These are phyloP conservation scores for Crotalus horridus DNA, from an alignment of 2,113 vertebrate species.

Conservation along the genomic window DNA sequence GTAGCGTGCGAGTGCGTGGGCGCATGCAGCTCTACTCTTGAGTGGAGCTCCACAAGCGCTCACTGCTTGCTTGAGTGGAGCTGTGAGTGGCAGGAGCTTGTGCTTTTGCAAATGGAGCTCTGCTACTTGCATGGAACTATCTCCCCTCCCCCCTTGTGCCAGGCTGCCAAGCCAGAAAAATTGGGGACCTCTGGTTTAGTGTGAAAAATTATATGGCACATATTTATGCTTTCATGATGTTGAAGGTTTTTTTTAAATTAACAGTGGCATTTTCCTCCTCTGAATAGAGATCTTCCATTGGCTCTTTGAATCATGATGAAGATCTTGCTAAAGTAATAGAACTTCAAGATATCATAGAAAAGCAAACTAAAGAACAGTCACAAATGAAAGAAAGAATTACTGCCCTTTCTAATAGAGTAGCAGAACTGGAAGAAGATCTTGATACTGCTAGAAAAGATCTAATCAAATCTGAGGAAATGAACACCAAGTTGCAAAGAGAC, in stretches of 20 bases:
- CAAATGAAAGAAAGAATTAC: constrained; percentile 96
- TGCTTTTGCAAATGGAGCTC: not conserved
- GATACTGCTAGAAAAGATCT: constrained; percentile 95
- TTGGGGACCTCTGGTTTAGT: not conserved
- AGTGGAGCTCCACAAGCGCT: not conserved
- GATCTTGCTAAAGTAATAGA: constrained; percentile 82
- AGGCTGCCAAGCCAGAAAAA: not conserved
- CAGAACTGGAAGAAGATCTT: constrained; percentile 92
- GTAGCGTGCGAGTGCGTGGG: too few relatives aligned
- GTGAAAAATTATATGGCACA: not conserved
- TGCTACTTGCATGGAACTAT: not conserved
- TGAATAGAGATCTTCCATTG: constrained; percentile 83
- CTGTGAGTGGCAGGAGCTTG: not conserved
- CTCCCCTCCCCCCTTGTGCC: not conserved
- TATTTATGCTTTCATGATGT: not conserved
- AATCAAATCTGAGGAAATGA: constrained; percentile 92
- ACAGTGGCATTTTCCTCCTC: not conserved
- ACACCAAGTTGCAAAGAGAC: constrained; percentile 89
- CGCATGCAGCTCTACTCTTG: too few relatives aligned
- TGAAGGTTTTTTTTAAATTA: not conserved
- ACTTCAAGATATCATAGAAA: constrained; percentile 89
- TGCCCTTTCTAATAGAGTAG: constrained; percentile 78
- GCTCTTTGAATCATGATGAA: constrained; percentile 84
- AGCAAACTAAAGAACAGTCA: constrained; percentile 83
- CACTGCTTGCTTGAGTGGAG: not conserved